These are phyloP conservation scores for Myripristis jacobus DNA, from an alignment of 2,797 vertebrate genomes.

Conservation along the genomic window DNA sequence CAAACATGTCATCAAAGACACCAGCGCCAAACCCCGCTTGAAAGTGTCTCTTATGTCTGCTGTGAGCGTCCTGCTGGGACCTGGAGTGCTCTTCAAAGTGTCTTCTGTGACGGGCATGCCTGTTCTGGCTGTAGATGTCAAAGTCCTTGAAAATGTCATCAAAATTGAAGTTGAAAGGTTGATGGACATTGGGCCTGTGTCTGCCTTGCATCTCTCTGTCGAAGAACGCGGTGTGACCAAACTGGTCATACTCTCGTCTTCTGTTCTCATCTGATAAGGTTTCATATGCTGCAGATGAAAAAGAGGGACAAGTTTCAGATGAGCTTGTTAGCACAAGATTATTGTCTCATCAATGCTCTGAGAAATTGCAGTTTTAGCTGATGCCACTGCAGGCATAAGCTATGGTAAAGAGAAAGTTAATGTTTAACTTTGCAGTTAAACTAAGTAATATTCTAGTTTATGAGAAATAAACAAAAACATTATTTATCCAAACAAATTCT, in stretches of 20 bases:
- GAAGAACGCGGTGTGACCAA: conserved; percentile 80
- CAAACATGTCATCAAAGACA: conserved; percentile 92
- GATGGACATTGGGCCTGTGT: conserved; percentile 80
- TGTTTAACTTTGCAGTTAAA: no score
- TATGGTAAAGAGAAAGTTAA: neutral
- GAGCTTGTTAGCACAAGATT: neutral
- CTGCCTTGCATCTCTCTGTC: conserved; percentile 73
- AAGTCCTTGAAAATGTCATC: conserved; percentile 96
- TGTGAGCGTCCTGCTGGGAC: conserved; percentile 86
- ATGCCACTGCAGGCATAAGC: neutral
- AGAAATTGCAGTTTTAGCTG: neutral
- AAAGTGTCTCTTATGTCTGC: conserved; percentile 83
- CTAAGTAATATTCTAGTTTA: no score
- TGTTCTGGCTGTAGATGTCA: conserved; percentile 89
- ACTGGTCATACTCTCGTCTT: conserved; percentile 89
- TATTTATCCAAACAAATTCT: neutral
- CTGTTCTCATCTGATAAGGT: conserved; percentile 91
- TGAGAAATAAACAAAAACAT: neutral
- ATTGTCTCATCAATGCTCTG: neutral
- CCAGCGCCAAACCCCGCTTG: conserved; percentile 76
- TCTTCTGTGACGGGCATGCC: conserved; percentile 88
- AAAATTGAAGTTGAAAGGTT: conserved; percentile 92
- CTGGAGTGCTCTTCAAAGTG: conserved; percentile 92
- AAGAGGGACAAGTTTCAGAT: conserved; percentile 39
- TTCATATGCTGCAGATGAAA: conserved; percentile 92